Conservation (phyloP, 2,113 vertebrate species). For the Cervus canadensis region DNA sequence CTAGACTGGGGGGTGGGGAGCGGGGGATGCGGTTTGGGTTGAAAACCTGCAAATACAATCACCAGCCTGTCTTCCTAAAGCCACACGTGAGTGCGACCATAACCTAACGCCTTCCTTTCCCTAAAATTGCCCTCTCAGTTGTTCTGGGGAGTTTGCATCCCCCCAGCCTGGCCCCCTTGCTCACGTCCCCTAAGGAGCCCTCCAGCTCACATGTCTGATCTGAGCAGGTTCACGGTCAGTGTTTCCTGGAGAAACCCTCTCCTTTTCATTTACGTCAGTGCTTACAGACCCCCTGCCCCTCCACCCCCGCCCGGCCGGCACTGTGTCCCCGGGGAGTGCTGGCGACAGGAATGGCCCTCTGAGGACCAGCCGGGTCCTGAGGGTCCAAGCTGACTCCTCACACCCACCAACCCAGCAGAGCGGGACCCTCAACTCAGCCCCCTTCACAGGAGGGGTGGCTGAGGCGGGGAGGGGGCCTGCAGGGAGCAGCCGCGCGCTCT, state of each 20-base stretch:
- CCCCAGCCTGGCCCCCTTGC: background rate
- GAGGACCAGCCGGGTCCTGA: background rate
- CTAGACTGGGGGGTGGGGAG: rapidly evolving
- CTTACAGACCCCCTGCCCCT: rapidly evolving
- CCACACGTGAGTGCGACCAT: rapidly evolving
- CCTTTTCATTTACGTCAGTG: rapidly evolving
- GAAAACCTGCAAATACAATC: background rate
- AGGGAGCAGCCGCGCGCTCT: background rate
- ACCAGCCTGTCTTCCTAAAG: background rate
- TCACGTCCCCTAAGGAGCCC: background rate
- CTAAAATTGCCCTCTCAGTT: background rate
- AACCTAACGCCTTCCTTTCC: rapidly evolving
- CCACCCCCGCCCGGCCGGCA: rapidly evolving
- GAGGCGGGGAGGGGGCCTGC: rapidly evolving
- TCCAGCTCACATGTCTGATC: no score
- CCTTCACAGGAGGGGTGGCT: background rate
- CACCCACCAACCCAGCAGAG: rapidly evolving
- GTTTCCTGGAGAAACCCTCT: background rate
- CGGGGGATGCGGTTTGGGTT: background rate
- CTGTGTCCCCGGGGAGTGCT: rapidly evolving
- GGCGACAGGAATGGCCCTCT: rapidly evolving
- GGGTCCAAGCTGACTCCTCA: rapidly evolving
- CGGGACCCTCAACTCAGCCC: rapidly evolving
- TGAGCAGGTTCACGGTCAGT: no score
- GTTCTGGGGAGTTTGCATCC: background rate